Evolutionary conservation across 2,113 vertebrate species (phyloP).

Genomic region (Perognathus longimembris): DNA sequence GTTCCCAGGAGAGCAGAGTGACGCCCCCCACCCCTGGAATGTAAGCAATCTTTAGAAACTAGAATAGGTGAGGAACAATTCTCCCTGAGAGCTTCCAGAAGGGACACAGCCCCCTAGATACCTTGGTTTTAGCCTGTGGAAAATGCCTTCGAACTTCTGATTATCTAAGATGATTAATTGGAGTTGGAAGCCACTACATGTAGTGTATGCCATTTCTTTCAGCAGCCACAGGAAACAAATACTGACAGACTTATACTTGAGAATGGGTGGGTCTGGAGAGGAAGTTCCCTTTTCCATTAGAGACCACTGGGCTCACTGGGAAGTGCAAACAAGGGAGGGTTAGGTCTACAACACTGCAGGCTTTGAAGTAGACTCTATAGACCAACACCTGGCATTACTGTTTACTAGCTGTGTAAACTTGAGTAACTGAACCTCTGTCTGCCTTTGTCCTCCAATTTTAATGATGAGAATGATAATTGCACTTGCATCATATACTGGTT

Average conservation of each 20-base stretch:
- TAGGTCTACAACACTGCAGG: too few relatives aligned
- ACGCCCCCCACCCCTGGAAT: not conserved
- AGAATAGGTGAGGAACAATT: not conserved
- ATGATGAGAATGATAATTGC: not conserved
- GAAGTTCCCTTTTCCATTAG: not conserved
- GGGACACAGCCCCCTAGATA: not conserved
- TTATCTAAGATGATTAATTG: not conserved
- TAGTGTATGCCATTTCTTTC: not conserved
- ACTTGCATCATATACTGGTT: not conserved
- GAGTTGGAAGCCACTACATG: too few relatives aligned
- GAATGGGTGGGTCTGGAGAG: not conserved
- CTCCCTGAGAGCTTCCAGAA: not conserved
- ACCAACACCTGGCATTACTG: not conserved
- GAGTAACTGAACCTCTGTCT: not conserved
- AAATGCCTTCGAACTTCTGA: not conserved
- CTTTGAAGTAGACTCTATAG: not conserved
- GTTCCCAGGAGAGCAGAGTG: not conserved
- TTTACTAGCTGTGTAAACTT: not conserved
- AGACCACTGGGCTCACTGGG: not conserved
- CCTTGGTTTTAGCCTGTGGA: not conserved
- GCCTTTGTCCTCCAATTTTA: slow-evolving; percentile 38
- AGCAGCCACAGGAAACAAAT: not conserved
- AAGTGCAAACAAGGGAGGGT: too few relatives aligned
- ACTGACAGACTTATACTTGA: not conserved
- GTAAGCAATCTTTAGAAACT: not conserved